Evolutionary conservation across 2,888 invertebrate species (phyloP), one percentile per base, ranked within the genome.

Genomic region (Rotaria sp.): DNA sequence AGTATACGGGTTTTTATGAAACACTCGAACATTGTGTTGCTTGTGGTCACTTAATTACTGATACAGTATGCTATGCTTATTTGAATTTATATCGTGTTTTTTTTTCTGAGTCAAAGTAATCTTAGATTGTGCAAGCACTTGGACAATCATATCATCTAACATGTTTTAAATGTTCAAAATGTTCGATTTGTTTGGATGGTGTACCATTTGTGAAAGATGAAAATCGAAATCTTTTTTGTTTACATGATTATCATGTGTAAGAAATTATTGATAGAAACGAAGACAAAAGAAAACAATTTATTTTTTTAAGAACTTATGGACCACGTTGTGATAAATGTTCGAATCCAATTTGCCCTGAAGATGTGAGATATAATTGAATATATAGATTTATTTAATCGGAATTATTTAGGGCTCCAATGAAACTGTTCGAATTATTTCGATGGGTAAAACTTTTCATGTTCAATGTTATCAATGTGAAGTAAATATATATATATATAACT

Each of bases 141-240:
- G 98, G 98, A 41, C 96, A 97, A 92, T 96, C 97, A 0, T 99
- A 97, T 92, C 98, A 99, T 91, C 98, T 98, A 1, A 97, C 96
- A 18, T 99, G 99, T 92, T 99, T 99, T 92, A 94, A 97, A 84
- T 99, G 99, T 92, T 96, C 96, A 91, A 94, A 96, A 87, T 99
- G 99, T 92, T 96, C 97, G 91, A 96, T 96, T 91, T 97, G 97
- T 90, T 93, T 99, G 85, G 98, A 99, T 90, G 98, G 98, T 26
- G 96, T 97, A 74, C 97, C 98, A 7, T 99, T 99, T 91, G 98
- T 98, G 0, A 96, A 96, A 21, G 98, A 99, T 91, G 95, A 96
- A 84, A 96, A 97, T 90, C 97, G 97, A 91, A 96, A 96, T 92
- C 97, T 99, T 88, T 98, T 97, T 91, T 98, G 98, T 92, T 96